A percentile compares a stretch with the other conserved stretches of the same genome.
Conservation (phyloP, 2,113 vertebrate species). For the Macaca nemestrina region DNA sequence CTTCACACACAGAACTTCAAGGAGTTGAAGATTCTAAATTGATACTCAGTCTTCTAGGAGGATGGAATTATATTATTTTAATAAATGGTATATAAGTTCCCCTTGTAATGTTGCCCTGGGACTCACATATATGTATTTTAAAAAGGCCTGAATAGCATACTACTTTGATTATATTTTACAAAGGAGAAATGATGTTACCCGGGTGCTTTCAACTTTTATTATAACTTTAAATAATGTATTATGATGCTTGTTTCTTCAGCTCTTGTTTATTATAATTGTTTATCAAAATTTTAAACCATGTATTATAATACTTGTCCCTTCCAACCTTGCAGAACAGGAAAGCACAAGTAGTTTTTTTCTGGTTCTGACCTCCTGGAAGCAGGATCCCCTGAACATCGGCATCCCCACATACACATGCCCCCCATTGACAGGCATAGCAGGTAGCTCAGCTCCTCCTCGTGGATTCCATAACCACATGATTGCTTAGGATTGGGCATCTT, state of each 20-base stretch:
- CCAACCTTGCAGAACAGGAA: neutral
- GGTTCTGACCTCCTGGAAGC: neutral
- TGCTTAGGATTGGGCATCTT: neutral
- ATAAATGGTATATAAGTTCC: neutral
- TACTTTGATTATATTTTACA: neutral
- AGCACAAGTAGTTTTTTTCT: neutral
- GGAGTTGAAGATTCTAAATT: neutral
- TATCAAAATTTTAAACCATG: too few relatives aligned
- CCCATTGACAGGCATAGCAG: rapidly evolving
- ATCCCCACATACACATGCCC: rapidly evolving
- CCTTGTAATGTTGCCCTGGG: neutral
- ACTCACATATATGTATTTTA: too few relatives aligned
- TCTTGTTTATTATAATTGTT: neutral
- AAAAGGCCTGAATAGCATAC: neutral
- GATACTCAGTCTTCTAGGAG: neutral
- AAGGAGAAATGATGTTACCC: neutral
- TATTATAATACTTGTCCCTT: too few relatives aligned
- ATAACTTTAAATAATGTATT: neutral
- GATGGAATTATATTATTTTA: neutral
- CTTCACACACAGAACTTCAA: neutral
- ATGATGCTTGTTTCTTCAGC: neutral
- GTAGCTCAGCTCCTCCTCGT: neutral
- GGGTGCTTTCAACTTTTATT: neutral
- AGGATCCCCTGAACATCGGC: neutral
- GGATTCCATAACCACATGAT: neutral